These are phyloP conservation scores for Nasonia oneida DNA, from an alignment of 2,888 invertebrate genomes.

Conservation along the genomic window DNA sequence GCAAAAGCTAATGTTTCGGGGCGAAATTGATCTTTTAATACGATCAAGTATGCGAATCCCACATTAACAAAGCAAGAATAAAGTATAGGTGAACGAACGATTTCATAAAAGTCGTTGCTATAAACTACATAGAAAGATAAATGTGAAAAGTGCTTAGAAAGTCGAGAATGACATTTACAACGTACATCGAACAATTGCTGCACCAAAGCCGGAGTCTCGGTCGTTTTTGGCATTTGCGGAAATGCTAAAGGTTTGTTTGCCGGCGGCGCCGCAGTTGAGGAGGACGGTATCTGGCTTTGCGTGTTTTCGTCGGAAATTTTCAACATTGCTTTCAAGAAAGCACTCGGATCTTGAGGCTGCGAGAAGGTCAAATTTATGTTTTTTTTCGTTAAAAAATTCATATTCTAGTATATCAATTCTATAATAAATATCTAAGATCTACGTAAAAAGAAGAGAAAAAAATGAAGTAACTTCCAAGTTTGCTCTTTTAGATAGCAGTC, in stretches of 20 bases:
- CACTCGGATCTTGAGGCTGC: slow-evolving; percentile 76
- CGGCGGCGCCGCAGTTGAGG: slow-evolving; percentile 58
- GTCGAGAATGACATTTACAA: slow-evolving; percentile 44
- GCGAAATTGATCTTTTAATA: not conserved
- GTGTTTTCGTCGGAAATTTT: slow-evolving; percentile 74
- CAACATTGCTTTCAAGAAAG: slow-evolving; percentile 76
- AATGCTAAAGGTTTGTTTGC: slow-evolving; percentile 66
- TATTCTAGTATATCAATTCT: not conserved
- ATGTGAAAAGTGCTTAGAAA: not conserved
- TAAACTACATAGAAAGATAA: not conserved
- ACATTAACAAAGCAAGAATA: not conserved
- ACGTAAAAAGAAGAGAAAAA: not conserved
- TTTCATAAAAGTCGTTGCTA: not conserved
- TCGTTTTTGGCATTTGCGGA: slow-evolving; percentile 67
- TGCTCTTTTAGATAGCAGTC: not conserved
- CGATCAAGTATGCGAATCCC: not conserved
- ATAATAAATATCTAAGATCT: slow-evolving; percentile 1
- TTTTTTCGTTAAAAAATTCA: slow-evolving; percentile 40
- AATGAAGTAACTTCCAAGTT: not conserved
- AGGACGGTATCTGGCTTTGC: slow-evolving; percentile 62
- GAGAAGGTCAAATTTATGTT: slow-evolving; percentile 40
- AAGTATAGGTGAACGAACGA: not conserved
- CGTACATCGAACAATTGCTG: slow-evolving; percentile 77
- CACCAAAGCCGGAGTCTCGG: slow-evolving; percentile 75
- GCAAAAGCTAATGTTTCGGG: not conserved